Base-by-base conservation (phyloP, 2,888 invertebrate genomes). In the Mythimna vitellina region DNA sequence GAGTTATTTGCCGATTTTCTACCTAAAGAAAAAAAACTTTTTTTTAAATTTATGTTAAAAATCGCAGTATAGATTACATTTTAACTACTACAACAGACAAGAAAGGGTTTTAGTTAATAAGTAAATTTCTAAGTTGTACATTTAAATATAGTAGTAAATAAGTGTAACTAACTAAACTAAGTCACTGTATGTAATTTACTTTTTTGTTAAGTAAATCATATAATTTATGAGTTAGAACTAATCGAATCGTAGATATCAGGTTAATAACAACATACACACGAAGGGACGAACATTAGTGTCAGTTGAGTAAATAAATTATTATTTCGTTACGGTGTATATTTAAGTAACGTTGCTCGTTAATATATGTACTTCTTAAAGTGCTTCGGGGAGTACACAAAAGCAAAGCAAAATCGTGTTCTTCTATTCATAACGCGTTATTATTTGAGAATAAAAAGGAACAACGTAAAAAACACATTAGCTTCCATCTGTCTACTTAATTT, bases 381-480 rank as follows among this genome's bases (percentile, higher is more conserved):
- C 63, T 29, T 49, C 12, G 29, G 46, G 12, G 46, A 70, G 29
- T 20, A 76, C n/a, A 69, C 14, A 63, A 51, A 64, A 35, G 53
- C 46, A 56, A n/a, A n/a, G n/a, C n/a, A n/a, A n/a, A n/a, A n/a
- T n/a, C n/a, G 1, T 22, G 22, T 49, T 42, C 25, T 1, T 8
- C 53, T 49, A 10, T 51, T 57, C 51, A 63, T 32, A 63, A 17
- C n/a, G 29, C 3, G 22, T 22, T 35, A 29, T 69, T 51, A 10
- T 61, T 53, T 46, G 17, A 12, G 3, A 0, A 63, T 62, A 22
- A 63, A 70, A 53, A 70, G 9, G 6, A 57, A 17, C 6, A 57
- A 67, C 17, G 68, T n/a, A 22, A 46, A 65, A 62, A 53, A 70
- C 29, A 53, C 62, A 75, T 58, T 76, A 51, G 29, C 61, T 61